Base-by-base conservation (phyloP, 1,140 invertebrate genomes). In the Diorhabda elongata region DNA sequence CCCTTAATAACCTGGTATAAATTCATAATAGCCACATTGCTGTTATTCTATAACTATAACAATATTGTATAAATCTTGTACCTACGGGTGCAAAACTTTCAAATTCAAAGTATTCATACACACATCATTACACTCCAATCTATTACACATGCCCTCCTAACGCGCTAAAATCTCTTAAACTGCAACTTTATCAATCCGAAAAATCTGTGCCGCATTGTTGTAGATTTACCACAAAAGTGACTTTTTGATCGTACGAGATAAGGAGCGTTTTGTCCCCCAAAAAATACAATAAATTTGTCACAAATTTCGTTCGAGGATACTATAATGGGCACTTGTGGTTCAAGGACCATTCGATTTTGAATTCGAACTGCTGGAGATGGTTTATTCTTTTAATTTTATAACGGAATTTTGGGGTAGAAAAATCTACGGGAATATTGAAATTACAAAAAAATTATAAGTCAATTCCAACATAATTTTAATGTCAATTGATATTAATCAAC, bases 151-250 rank as follows among this genome's bases (percentile, higher is more conserved):
- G 6, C 47, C 47, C 47, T 52, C 47, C 47, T 52, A 52, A 52
- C n/a, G 47, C n/a, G 47, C 26, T 52, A 52, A 52, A 52, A 52
- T n/a, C 8, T 52, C 45, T 52, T n/a, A 52, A 52, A 52, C 47
- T 6, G 47, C n/a, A n/a, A 52, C 47, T 52, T 52, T 52, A 52
- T 52, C 47, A 52, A 52, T 52, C 0, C 47, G n/a, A 52, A 52
- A 52, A 52, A 52, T 52, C 47, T 52, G 47, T 8, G 47, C n/a
- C 6, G n/a, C 47, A 52, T 52, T 52, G 47, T 52, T 52, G 47
- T 52, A 52, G 47, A n/a, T 52, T 52, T 52, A n/a, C 47, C 47
- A 52, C 47, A 52, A 52, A 52, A 52, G 47, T 52, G 47, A 52
- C 47, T 52, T 52, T 52, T n/a, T 52, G 47, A 52, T 52, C 6